Evolutionary conservation across 2,797 vertebrate species (phyloP).

Genomic region (Lophius americanus): DNA sequence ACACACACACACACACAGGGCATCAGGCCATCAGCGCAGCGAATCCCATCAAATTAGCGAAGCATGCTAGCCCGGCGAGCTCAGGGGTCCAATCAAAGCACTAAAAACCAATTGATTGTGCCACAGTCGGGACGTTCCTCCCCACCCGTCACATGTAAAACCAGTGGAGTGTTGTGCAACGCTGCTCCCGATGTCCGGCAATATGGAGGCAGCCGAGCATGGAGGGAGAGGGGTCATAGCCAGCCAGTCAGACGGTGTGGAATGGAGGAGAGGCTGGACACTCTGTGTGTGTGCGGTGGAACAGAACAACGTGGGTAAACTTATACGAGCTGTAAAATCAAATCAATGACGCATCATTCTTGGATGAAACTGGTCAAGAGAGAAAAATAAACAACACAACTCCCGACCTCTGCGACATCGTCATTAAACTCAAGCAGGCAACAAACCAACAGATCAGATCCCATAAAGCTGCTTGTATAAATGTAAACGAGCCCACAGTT

Average conservation of each 20-base stretch:
- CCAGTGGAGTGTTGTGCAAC: conserved; percentile 61
- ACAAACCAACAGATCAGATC: too few relatives aligned
- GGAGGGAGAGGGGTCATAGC: conserved; percentile 41
- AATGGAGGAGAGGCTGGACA: background rate
- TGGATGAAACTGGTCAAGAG: background rate
- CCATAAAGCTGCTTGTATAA: too few relatives aligned
- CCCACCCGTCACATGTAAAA: conserved; percentile 55
- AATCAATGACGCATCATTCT: background rate
- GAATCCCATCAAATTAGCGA: conserved; percentile 73
- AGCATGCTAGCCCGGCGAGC: conserved; percentile 62
- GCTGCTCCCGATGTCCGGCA: conserved; percentile 55
- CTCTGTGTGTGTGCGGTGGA: background rate
- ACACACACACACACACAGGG: conserved; percentile 46
- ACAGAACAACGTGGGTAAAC: too few relatives aligned
- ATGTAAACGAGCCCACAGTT: too few relatives aligned
- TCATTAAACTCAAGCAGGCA: too few relatives aligned
- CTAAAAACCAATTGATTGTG: conserved; percentile 78
- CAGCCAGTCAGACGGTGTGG: conserved; percentile 13
- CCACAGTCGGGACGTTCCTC: conserved; percentile 60
- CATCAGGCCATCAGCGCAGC: conserved; percentile 57
- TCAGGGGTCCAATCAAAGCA: conserved; percentile 62
- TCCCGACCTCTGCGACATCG: too few relatives aligned
- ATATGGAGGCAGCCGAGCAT: conserved; percentile 68
- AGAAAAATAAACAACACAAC: too few relatives aligned
- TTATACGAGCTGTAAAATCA: too few relatives aligned